Evolutionary conservation across 2,888 invertebrate genomes (phyloP).

Genomic region (Gerris lacustris): DNA sequence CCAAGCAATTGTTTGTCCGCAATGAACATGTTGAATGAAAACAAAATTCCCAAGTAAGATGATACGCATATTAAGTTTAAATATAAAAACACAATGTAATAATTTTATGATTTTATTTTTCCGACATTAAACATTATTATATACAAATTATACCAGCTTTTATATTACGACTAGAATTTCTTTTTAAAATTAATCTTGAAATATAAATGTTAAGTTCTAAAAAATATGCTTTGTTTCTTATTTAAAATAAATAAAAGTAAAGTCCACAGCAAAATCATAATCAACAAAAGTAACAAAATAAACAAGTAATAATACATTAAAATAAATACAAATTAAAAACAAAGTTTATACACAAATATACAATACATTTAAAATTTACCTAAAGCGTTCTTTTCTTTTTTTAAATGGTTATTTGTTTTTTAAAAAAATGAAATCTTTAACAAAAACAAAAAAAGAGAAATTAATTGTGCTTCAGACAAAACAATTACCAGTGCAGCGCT

Average conservation of each 20-base stretch:
- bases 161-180: slow-evolving; percentile 6
- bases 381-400: neutral
- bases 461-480: neutral
- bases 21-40: too few relatives aligned
- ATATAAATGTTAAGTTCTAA: too few relatives aligned
- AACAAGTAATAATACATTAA: neutral
- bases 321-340: neutral
- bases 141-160: slow-evolving; percentile 8
- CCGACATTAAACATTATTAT: slow-evolving; percentile 4
- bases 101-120: neutral
- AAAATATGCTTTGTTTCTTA: too few relatives aligned
- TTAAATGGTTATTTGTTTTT: neutral
- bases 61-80: too few relatives aligned
- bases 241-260: too few relatives aligned
- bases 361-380: neutral
- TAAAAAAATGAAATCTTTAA: neutral
- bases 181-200: neutral
- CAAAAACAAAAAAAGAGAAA: neutral
- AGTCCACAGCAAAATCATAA: too few relatives aligned
- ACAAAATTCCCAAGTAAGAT: too few relatives aligned
- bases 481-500: neutral
- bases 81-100: too few relatives aligned
- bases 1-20: too few relatives aligned
- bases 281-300: neutral
- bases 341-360: neutral